Percentiles rank a stretch among this genome's conserved stretches.
These are phyloP conservation scores for Callocephalon fimbriatum DNA, from an alignment of 2,113 vertebrate species.

Conservation along the genomic window DNA sequence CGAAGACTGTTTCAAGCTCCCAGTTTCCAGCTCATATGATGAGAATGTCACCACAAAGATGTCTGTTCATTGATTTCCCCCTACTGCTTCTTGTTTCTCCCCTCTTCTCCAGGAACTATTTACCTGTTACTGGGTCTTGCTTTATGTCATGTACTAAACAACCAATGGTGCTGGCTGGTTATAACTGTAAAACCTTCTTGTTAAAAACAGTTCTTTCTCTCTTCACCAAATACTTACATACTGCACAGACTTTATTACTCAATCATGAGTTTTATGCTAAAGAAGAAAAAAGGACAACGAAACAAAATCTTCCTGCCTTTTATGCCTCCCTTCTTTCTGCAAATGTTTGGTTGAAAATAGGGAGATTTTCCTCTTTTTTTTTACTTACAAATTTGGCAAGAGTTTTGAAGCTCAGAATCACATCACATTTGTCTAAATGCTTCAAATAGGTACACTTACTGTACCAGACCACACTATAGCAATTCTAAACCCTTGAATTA, in stretches of 20 bases:
- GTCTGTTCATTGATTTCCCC: not conserved
- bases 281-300: not conserved
- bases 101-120: not conserved
- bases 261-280: not conserved
- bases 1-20: not conserved
- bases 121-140: not conserved
- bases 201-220: not conserved
- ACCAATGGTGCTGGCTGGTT: not conserved
- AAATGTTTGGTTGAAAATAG: not conserved
- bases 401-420: not conserved
- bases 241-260: not conserved
- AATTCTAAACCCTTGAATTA: not conserved
- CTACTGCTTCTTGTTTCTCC: not conserved
- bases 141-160: not conserved
- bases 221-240: fast-evolving
- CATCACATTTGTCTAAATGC: not conserved
- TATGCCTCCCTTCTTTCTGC: not conserved
- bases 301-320: not conserved
- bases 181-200: not conserved
- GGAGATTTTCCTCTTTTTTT: not conserved
- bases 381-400: not conserved
- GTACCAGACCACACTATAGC: not conserved
- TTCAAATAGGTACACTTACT: not conserved
- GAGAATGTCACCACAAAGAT: not conserved
- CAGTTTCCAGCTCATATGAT: not conserved